A percentile compares a stretch with the other conserved stretches of the same genome.
Conservation (phyloP, 2,888 invertebrate genomes). For the Drosophila planitibia region DNA sequence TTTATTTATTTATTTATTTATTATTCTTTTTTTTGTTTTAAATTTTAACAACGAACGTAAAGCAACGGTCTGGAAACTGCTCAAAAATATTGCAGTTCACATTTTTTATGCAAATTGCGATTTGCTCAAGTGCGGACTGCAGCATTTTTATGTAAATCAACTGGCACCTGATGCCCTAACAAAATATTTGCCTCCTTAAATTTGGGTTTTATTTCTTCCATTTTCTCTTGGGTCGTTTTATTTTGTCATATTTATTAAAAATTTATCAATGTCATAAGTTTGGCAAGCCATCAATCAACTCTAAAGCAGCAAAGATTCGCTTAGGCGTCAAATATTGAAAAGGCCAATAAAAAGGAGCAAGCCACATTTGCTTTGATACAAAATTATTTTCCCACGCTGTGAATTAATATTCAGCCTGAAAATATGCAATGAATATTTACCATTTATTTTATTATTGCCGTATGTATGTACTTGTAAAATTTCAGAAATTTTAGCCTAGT, state of each 20-base stretch:
- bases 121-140: constrained; percentile 57
- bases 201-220: not conserved
- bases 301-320: constrained; percentile 32
- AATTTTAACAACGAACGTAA: not conserved
- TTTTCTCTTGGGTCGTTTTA: not conserved
- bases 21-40: not conserved
- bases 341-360: not conserved
- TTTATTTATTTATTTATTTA: not conserved
- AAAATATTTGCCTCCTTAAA: constrained; percentile 29
- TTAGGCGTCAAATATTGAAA: constrained; percentile 8
- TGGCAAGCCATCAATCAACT: constrained; percentile 51
- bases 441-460: not conserved
- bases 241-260: constrained; percentile 71
- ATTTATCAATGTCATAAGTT: constrained; percentile 79
- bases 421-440: not conserved
- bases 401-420: not conserved
- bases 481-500: not conserved
- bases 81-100: constrained; percentile 33
- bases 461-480: not conserved
- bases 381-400: not conserved
- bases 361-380: not conserved
- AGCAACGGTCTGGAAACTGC: constrained; percentile 20
- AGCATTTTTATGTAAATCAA: constrained; percentile 73
- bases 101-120: constrained; percentile 50
- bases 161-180: constrained; percentile 65